phyloP scores from a whole-genome alignment of 2,113 vertebrate genomes.

The Amphiprion percula region DNA sequence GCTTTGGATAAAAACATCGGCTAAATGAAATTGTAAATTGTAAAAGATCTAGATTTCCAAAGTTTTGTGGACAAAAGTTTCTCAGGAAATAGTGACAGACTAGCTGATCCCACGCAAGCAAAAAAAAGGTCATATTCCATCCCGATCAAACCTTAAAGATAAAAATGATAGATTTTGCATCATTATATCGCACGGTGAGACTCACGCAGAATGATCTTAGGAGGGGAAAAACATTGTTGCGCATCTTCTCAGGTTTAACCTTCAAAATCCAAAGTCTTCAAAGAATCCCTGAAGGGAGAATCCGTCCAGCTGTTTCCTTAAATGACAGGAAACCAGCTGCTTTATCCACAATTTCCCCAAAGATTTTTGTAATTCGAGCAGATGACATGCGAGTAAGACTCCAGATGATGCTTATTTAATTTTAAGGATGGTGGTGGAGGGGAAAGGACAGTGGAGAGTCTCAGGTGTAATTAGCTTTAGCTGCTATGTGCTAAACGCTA shows the following conservation, averaged over 20 bases:
- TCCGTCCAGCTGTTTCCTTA: constrained; percentile 5
- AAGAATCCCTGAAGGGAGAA: background rate
- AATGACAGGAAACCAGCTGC: constrained; percentile 12
- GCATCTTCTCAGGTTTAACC: constrained; percentile 8
- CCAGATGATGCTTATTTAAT: background rate
- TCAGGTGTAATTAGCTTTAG: background rate
- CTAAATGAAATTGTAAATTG: too few species aligned
- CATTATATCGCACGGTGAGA: background rate
- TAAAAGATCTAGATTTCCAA: too few species aligned
- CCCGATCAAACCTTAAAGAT: background rate
- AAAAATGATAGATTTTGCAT: background rate
- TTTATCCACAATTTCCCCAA: background rate
- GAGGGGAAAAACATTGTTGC: background rate
- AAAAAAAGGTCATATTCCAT: background rate
- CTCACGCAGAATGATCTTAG: background rate
- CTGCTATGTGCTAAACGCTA: background rate
- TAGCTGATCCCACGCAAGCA: too few species aligned
- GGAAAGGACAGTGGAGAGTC: background rate
- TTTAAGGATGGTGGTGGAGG: background rate
- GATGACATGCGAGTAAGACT: background rate
- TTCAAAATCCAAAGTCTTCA: background rate
- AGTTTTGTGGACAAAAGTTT: too few species aligned
- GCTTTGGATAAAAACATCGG: too few species aligned
- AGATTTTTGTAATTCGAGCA: background rate
- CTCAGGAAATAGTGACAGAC: too few species aligned